Evolutionary conservation across 2,797 vertebrate genomes (phyloP).

Genomic region (Peromyscus eremicus): DNA sequence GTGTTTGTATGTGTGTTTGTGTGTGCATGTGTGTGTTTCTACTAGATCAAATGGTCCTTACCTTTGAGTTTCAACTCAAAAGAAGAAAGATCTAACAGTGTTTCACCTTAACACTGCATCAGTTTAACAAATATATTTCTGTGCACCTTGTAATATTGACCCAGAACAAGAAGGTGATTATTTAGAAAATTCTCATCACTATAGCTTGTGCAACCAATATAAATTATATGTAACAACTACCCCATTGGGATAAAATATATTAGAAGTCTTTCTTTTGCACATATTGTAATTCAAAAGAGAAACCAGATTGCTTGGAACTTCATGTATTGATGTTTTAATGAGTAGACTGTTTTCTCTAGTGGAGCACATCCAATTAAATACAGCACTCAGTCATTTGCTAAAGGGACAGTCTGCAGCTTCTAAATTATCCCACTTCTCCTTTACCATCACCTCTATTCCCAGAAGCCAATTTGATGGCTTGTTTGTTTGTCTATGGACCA

Average conservation of each 20-base stretch:
- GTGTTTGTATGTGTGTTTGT: not conserved
- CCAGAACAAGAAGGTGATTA: slow-evolving; percentile 77
- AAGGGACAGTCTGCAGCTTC: slow-evolving; percentile 83
- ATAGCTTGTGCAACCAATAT: slow-evolving; percentile 73
- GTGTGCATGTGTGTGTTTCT: not conserved
- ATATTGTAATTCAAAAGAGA: slow-evolving; percentile 84
- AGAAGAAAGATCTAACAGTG: slow-evolving; percentile 68
- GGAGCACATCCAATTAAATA: slow-evolving; percentile 88
- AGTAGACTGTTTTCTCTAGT: slow-evolving; percentile 86
- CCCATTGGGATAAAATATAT: slow-evolving; percentile 83
- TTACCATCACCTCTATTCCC: slow-evolving; percentile 71
- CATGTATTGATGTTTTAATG: slow-evolving; percentile 88
- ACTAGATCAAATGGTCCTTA: not conserved
- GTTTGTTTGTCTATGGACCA: slow-evolving; percentile 83
- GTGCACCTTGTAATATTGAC: slow-evolving; percentile 82
- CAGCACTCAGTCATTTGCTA: slow-evolving; percentile 83
- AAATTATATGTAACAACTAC: slow-evolving; percentile 80
- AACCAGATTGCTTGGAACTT: slow-evolving; percentile 83
- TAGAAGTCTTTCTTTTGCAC: slow-evolving; percentile 70
- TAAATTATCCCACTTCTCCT: slow-evolving; percentile 81
- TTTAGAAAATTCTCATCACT: slow-evolving; percentile 75
- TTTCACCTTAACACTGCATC: slow-evolving; percentile 58
- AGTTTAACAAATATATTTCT: slow-evolving; percentile 78
- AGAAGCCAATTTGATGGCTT: slow-evolving; percentile 79
- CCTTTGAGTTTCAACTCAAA: slow-evolving; percentile 65